A percentile compares a stretch with the other conserved stretches of the same genome.
Evolutionary conservation across 2,113 vertebrate genomes (phyloP).

Genomic region (Montifringilla adamsi): DNA sequence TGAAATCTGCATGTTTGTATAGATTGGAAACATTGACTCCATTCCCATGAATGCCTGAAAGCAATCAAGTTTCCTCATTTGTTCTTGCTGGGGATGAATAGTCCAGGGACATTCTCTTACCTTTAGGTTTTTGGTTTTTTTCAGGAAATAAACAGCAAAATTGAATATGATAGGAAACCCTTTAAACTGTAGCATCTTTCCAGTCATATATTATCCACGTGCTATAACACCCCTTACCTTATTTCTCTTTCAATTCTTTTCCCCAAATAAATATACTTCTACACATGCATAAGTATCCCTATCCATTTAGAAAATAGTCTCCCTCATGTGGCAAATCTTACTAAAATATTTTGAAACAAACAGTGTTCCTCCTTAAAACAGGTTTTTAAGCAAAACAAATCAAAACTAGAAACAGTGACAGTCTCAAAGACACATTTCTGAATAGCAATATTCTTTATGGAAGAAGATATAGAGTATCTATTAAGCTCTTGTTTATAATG

Average conservation of each 20-base stretch:
- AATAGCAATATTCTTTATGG: background rate
- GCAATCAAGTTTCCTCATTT: background rate
- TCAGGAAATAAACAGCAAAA: background rate
- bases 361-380: background rate
- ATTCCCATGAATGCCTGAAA: background rate
- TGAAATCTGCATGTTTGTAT: background rate
- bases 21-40: background rate
- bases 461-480: background rate
- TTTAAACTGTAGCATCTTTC: background rate
- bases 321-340: background rate
- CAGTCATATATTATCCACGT: background rate
- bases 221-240: background rate
- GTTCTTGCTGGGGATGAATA: background rate
- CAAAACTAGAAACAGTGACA: background rate
- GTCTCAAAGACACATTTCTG: background rate
- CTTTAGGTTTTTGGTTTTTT: background rate
- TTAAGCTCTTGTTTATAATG: background rate
- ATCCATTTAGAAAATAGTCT: background rate
- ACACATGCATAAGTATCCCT: background rate
- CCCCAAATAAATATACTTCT: background rate
- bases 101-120: background rate
- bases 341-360: background rate
- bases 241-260: background rate
- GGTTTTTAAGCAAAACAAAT: background rate
- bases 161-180: background rate